A percentile compares a stretch with the other conserved stretches of the same genome.
phyloP scores from a whole-genome alignment of 2,113 vertebrate species.

The Rhinolophus sinicus region DNA sequence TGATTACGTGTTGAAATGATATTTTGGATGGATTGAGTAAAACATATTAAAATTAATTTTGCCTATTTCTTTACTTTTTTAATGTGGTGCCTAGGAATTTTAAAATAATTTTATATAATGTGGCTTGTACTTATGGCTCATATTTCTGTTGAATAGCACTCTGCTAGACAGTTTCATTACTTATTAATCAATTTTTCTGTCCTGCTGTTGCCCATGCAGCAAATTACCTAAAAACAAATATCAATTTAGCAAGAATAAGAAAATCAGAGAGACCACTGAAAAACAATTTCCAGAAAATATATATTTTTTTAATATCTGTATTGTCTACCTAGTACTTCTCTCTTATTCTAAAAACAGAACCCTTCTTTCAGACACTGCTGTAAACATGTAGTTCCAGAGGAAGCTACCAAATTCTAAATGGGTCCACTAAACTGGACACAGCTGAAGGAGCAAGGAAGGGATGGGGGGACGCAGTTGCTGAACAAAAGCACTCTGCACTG shows the following conservation, averaged over 20 bases:
- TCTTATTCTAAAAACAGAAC: neutral
- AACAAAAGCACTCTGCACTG: neutral
- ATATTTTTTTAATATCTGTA: neutral
- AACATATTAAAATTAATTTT: neutral
- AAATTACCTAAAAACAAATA: constrained; percentile 20
- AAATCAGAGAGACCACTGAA: neutral
- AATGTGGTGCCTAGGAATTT: neutral
- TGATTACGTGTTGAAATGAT: neutral
- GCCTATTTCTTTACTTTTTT: neutral
- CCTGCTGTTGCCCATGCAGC: neutral
- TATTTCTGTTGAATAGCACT: neutral
- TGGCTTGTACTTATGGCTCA: neutral
- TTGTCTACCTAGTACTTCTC: neutral
- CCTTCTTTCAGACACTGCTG: neutral
- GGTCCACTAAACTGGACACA: neutral
- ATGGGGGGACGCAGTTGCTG: neutral
- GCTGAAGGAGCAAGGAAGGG: neutral
- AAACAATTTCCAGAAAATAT: neutral
- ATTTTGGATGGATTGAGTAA: neutral
- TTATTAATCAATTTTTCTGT: neutral
- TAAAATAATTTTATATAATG: neutral
- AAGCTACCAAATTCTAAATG: neutral
- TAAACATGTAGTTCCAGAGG: neutral
- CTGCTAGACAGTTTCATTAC: neutral
- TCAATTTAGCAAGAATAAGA: neutral